Conservation (phyloP, 2,113 vertebrate genomes). For the Oceanodroma tethys region DNA sequence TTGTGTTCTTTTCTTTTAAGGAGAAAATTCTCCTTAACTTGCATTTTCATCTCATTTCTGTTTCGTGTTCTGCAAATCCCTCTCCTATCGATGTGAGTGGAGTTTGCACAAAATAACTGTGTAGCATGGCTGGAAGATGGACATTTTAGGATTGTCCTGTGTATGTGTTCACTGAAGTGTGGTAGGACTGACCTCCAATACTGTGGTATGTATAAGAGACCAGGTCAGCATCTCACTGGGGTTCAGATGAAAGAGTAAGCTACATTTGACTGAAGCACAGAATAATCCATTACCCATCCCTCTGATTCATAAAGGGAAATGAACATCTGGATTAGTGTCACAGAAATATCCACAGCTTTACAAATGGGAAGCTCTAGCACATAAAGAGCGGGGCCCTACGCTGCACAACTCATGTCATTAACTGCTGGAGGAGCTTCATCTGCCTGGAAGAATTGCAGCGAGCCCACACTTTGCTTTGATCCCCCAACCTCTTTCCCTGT, state of each 20-base stretch:
- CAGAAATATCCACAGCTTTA: not conserved
- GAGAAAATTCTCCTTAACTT: not conserved
- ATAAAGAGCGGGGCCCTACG: fast-evolving
- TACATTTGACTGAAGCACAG: not conserved
- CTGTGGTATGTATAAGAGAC: fast-evolving
- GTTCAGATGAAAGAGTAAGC: not conserved
- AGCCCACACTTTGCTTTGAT: not conserved
- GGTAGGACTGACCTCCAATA: not conserved
- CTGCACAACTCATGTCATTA: not conserved
- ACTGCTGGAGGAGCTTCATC: not conserved
- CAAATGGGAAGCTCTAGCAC: not conserved
- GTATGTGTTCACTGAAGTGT: not conserved
- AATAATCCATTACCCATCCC: not conserved
- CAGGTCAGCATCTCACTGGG: not conserved
- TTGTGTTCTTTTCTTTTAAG: not conserved
- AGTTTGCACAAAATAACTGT: not conserved
- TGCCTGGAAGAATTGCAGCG: not conserved
- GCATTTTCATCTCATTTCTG: not conserved
- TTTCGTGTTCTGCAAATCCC: not conserved
- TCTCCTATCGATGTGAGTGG: fast-evolving
- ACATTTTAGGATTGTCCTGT: not conserved
- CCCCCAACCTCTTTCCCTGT: not conserved
- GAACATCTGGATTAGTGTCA: not conserved
- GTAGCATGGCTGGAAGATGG: not conserved
- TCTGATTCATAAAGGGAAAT: not conserved